Conservation (phyloP, 1,140 invertebrate species). For the Acromyrmex heyeri region DNA sequence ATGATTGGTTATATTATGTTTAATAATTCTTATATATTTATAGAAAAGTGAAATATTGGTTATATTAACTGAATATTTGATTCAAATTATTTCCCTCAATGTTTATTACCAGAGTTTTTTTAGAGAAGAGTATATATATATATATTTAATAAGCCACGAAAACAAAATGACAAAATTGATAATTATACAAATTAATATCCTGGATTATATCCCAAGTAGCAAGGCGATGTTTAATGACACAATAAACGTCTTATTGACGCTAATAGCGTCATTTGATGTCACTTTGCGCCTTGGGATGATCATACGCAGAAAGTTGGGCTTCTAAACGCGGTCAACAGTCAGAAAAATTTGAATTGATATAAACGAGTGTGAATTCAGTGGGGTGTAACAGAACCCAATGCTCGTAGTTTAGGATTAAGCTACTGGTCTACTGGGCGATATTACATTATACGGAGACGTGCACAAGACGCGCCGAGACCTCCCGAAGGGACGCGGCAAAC, state of each 20-base stretch:
- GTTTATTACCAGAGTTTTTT: too few relatives aligned
- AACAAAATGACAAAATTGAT: neutral
- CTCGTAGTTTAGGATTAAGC: constrained; percentile 25
- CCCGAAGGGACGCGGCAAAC: constrained; percentile 40
- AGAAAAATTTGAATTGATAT: neutral
- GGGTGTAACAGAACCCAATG: neutral
- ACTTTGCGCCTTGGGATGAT: neutral
- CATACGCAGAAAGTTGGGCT: neutral
- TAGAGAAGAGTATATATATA: too few relatives aligned
- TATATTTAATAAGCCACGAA: neutral
- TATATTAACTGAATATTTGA: too few relatives aligned
- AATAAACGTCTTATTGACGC: too few relatives aligned
- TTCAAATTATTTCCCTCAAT: too few relatives aligned
- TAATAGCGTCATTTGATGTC: too few relatives aligned
- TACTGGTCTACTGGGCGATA: constrained; percentile 6
- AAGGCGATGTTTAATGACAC: too few relatives aligned
- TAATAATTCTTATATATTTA: too few relatives aligned
- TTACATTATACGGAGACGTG: constrained; percentile 36
- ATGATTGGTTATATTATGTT: too few relatives aligned
- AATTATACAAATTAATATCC: neutral
- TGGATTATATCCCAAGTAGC: neutral
- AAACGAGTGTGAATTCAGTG: neutral
- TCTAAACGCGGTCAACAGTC: neutral
- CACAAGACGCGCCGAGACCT: constrained; percentile 38
- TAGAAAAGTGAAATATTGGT: too few relatives aligned